Evolutionary conservation across 2,888 invertebrate species (phyloP).

Genomic region (Cheilosia soror): DNA sequence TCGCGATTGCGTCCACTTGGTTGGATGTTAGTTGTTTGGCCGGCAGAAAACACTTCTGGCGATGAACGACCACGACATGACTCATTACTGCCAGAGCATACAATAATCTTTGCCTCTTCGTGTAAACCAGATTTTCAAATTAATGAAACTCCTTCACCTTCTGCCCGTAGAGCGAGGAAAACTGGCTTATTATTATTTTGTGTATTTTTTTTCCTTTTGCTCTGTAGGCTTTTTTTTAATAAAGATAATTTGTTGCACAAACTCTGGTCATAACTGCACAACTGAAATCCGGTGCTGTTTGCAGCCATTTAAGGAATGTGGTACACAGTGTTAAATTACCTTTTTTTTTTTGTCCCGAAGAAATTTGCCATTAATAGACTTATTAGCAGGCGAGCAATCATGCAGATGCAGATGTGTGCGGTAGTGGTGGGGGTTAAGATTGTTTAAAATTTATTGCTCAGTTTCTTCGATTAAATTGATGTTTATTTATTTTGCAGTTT

Average conservation of each 20-base stretch:
- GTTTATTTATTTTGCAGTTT: slow-evolving; percentile 40
- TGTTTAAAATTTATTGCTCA: slow-evolving; percentile 37
- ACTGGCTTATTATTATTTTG: slow-evolving; percentile 71
- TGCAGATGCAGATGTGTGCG: slow-evolving; percentile 20
- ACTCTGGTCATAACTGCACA: slow-evolving; percentile 69
- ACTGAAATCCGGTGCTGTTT: slow-evolving; percentile 70
- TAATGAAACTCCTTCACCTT: slow-evolving; percentile 75
- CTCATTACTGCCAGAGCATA: slow-evolving; percentile 58
- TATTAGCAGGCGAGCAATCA: slow-evolving; percentile 59
- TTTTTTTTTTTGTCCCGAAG: slow-evolving; percentile 52
- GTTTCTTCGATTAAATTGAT: slow-evolving; percentile 43
- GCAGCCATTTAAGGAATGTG: slow-evolving; percentile 75
- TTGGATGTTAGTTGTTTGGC: slow-evolving; percentile 42
- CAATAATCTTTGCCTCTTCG: slow-evolving; percentile 65
- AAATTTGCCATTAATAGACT: slow-evolving; percentile 66
- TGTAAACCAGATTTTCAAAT: slow-evolving; percentile 75
- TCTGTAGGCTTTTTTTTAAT: slow-evolving; percentile 60
- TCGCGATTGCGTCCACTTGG: slow-evolving; percentile 33
- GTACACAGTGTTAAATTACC: slow-evolving; percentile 72
- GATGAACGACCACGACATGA: slow-evolving; percentile 70
- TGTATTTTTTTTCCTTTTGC: slow-evolving; percentile 19
- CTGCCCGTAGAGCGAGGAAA: slow-evolving; percentile 56
- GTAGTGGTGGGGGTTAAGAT: background rate
- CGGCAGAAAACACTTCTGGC: slow-evolving; percentile 55
- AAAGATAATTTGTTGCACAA: slow-evolving; percentile 74